Conservation (phyloP, 2,797 vertebrate species). For the Anomalospiza imberbis region DNA sequence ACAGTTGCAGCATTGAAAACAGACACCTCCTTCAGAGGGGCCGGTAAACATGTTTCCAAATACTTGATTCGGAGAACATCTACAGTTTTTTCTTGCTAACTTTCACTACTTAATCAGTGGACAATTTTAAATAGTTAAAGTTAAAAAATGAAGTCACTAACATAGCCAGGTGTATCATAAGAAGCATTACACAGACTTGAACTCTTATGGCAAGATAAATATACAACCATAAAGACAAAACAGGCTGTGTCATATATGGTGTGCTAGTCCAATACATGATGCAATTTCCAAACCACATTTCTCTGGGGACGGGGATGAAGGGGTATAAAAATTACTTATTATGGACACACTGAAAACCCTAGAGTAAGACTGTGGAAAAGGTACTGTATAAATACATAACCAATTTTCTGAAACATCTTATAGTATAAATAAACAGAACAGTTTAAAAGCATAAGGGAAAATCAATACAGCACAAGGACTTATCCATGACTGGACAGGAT, state of each 20-base stretch:
- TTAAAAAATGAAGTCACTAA: not conserved
- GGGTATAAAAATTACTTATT: not conserved
- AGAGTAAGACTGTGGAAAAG: not conserved
- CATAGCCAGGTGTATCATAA: not conserved
- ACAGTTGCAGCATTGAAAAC: conserved; percentile 70
- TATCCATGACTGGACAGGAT: not conserved
- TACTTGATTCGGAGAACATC: not conserved
- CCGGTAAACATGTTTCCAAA: conserved; percentile 9
- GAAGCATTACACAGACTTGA: not conserved
- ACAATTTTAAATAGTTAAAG: not conserved
- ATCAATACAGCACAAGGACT: not conserved
- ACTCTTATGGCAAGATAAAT: not conserved
- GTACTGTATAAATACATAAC: not conserved
- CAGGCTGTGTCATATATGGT: not conserved
- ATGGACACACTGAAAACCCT: not conserved
- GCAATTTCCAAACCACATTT: not conserved
- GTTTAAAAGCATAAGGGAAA: not conserved
- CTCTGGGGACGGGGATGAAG: not conserved
- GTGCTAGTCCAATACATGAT: not conserved
- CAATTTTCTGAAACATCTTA: not conserved
- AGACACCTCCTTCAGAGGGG: conserved; percentile 13
- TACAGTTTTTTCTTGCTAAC: not conserved
- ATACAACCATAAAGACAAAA: not conserved
- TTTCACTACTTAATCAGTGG: not conserved
- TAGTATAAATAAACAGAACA: not conserved